These are phyloP conservation scores for Euthynnus affinis DNA, from an alignment of 2,797 vertebrate genomes.

Conservation along the genomic window DNA sequence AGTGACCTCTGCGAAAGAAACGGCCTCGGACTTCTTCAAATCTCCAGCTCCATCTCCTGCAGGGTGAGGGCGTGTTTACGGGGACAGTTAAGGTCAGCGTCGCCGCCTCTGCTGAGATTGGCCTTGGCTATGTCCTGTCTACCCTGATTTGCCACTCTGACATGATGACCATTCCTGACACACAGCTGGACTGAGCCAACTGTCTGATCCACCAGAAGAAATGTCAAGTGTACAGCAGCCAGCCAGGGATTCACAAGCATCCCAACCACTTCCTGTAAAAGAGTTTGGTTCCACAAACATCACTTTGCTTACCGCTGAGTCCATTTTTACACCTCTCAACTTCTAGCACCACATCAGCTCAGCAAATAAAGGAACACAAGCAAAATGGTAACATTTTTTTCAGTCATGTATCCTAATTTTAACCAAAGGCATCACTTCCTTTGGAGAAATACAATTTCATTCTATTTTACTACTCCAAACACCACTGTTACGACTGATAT, in stretches of 20 bases:
- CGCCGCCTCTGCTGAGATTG: slow-evolving; percentile 14
- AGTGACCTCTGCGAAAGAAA: neutral
- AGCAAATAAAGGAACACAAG: neutral
- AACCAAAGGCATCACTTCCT: neutral
- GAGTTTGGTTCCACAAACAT: neutral
- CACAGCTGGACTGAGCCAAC: slow-evolving; percentile 19
- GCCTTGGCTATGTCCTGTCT: slow-evolving; percentile 4
- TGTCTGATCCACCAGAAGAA: slow-evolving; percentile 15
- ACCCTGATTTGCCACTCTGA: slow-evolving; percentile 26
- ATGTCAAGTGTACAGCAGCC: slow-evolving; percentile 13
- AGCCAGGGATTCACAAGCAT: slow-evolving; percentile 4
- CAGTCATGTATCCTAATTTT: neutral
- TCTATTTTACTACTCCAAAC: neutral
- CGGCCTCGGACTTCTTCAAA: neutral
- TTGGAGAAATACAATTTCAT: neutral
- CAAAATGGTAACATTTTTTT: neutral
- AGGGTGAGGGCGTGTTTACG: slow-evolving; percentile 6
- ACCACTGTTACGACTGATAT: neutral
- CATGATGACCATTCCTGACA: slow-evolving; percentile 13
- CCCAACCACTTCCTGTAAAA: slow-evolving; percentile 12
- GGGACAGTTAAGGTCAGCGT: slow-evolving; percentile 43
- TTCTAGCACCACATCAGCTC: neutral
- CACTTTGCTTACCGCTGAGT: neutral
- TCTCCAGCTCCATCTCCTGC: slow-evolving; percentile 7
- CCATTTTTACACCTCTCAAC: neutral